These are phyloP conservation scores for Eidolon helvum DNA, from an alignment of 2,113 vertebrate genomes.

Conservation along the genomic window DNA sequence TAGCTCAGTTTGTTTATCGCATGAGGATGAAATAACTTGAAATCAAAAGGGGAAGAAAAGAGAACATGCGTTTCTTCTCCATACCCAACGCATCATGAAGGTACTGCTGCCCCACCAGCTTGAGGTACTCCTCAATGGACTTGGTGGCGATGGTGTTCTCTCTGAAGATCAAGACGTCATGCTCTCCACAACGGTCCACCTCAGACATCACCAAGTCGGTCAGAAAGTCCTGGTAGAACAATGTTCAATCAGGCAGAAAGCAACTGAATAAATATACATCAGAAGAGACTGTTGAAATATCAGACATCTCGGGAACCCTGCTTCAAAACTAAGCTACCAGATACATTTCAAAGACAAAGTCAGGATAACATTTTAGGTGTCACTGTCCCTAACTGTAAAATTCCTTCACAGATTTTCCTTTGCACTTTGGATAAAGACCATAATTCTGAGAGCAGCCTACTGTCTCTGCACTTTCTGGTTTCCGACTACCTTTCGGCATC, in stretches of 20 bases:
- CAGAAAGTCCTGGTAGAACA: slow-evolving; percentile 92
- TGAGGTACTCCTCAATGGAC: slow-evolving; percentile 97
- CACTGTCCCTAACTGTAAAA: neutral
- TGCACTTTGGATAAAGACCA: neutral
- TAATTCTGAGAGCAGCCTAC: neutral
- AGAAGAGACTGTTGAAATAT: neutral
- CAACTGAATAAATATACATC: slow-evolving; percentile 20
- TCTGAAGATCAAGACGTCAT: slow-evolving; percentile 97
- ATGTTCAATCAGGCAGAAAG: slow-evolving; percentile 65
- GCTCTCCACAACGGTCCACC: slow-evolving; percentile 95
- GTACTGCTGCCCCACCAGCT: slow-evolving; percentile 97
- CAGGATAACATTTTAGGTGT: neutral
- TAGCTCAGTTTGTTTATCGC: neutral
- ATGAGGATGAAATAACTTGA: neutral
- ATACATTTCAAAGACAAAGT: neutral
- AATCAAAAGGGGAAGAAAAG: neutral
- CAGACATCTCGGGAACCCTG: neutral
- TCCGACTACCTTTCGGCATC: neutral
- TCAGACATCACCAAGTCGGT: slow-evolving; percentile 98
- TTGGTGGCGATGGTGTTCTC: slow-evolving; percentile 98
- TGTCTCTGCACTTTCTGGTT: neutral
- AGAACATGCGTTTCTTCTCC: slow-evolving; percentile 35
- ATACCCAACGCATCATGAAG: slow-evolving; percentile 97
- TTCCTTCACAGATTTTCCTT: neutral
- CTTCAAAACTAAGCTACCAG: slow-evolving; percentile 21